Conservation (phyloP, 2,888 invertebrate species). For the Scaptomyza parva region DNA sequence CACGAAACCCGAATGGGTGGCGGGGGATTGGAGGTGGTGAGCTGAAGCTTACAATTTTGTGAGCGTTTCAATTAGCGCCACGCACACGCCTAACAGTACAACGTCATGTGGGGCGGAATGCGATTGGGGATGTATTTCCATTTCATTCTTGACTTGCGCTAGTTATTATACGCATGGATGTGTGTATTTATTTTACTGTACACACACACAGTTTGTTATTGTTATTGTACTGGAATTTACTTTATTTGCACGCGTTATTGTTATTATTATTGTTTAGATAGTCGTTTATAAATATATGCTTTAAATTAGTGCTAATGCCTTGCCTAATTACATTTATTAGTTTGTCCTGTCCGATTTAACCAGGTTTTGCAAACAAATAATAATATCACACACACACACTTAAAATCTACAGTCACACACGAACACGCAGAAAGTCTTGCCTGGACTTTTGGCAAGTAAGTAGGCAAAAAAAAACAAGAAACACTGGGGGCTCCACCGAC, state of each 20-base stretch:
- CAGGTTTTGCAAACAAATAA: slow-evolving; percentile 46
- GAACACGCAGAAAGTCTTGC: slow-evolving; percentile 20
- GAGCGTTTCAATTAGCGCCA: slow-evolving; percentile 76
- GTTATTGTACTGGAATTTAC: slow-evolving; percentile 63
- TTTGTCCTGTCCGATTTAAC: slow-evolving; percentile 49
- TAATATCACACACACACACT: slow-evolving; percentile 21
- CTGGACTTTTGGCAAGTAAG: slow-evolving; percentile 58
- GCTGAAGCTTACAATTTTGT: slow-evolving; percentile 24
- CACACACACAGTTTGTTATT: slow-evolving; percentile 47
- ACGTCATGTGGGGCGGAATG: slow-evolving; percentile 44
- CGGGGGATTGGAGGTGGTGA: not conserved
- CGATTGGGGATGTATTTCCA: slow-evolving; percentile 57
- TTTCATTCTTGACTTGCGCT: slow-evolving; percentile 78
- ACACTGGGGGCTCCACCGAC: slow-evolving; percentile 61
- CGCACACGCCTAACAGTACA: slow-evolving; percentile 63
- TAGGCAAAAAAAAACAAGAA: slow-evolving; percentile 45
- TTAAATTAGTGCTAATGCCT: slow-evolving; percentile 58
- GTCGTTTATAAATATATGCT: slow-evolving; percentile 55
- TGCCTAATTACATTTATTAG: slow-evolving; percentile 59
- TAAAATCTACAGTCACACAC: slow-evolving; percentile 7
- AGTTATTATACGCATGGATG: slow-evolving; percentile 43
- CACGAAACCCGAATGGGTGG: slow-evolving; percentile 41
- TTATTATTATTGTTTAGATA: slow-evolving; percentile 21
- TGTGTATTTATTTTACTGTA: slow-evolving; percentile 17
- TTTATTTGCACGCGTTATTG: slow-evolving; percentile 53